Evolutionary conservation across 2,113 vertebrate genomes (phyloP), one percentile per base, ranked within the genome.

Genomic region (Neolamprologus ventralis): DNA sequence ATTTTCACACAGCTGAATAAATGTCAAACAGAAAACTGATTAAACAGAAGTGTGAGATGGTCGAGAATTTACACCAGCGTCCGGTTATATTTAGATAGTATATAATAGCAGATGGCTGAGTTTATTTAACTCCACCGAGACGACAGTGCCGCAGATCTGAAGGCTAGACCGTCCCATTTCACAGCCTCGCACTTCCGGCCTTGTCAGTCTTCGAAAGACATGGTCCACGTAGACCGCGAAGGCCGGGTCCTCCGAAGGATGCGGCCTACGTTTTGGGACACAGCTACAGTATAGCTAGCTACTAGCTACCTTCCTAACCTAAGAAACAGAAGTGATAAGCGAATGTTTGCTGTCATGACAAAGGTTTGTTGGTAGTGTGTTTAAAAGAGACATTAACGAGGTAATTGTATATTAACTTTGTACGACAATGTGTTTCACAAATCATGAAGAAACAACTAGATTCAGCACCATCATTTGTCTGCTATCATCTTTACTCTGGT

Each of bases 191-290:
- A 57, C 55, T 28, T 57, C 13, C 4, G 0, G 55, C 55, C 7
- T 57, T 57, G 23, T 57, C 0, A 2, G 55, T 57, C 55, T 57
- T 57, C 1, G 13, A 57, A 28, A 0, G 55, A 16, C 55, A 0
- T 0, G 0, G 0, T 16, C 4, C 23, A 58, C 2, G 1, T 58
- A 16, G 55, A 28, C 13, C 0, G 7, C 0, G 4, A 5, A 57
- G 55, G 0, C 0, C 3, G 2, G 23, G 10, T 23, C n/a, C 53
- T 16, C 23, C 13, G 4, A 28, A 58, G 55, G 23, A 3, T 28
- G 55, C 7, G 23, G 13, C 13, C 55, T 58, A 16, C 2, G 0
- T 58, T 58, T 58, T 58, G 55, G 55, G 23, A 28, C 7, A 28
- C 55, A 9, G 55, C 55, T 58, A 58, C 55, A 58, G 23, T 58